Conservation (phyloP, 2,888 invertebrate species). For the Azorinus chamasolen region DNA sequence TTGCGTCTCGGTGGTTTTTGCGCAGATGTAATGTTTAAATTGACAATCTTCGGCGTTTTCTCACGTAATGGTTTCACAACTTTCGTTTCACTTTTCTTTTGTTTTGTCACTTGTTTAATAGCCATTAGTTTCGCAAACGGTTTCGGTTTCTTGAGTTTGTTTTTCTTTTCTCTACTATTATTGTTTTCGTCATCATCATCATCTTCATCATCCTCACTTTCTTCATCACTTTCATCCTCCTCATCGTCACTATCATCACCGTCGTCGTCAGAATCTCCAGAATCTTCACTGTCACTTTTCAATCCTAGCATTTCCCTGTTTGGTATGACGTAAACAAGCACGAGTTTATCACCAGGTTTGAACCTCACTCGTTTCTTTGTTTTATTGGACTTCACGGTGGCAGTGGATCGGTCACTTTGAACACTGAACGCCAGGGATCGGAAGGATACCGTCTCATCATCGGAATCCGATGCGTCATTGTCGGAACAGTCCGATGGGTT, state of each 20-base stretch:
- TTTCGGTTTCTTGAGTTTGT: constrained; percentile 19
- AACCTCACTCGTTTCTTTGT: constrained; percentile 55
- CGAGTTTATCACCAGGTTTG: constrained; percentile 61
- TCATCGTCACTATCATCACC: constrained; percentile 48
- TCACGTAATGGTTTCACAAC: background rate
- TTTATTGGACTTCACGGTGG: constrained; percentile 49
- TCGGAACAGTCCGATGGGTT: background rate
- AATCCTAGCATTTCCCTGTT: constrained; percentile 62
- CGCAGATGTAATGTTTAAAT: background rate
- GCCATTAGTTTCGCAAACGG: constrained; percentile 51
- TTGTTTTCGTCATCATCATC: constrained; percentile 33
- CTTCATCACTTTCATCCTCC: constrained; percentile 30
- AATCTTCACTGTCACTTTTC: constrained; percentile 59
- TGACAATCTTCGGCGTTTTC: background rate
- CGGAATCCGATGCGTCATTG: constrained; percentile 18
- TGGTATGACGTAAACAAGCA: constrained; percentile 57
- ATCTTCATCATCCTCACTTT: constrained; percentile 32
- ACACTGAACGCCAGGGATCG: constrained; percentile 49
- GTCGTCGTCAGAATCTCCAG: constrained; percentile 43
- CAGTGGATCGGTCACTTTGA: constrained; percentile 37
- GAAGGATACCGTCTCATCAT: constrained; percentile 32
- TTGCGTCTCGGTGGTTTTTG: background rate
- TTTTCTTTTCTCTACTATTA: constrained; percentile 31
- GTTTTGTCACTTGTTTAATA: constrained; percentile 40
- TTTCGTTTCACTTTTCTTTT: constrained; percentile 6